Percentiles rank a stretch among this genome's conserved stretches.
These are phyloP conservation scores for Sebastes alutus DNA, from an alignment of 2,797 vertebrate species.

Conservation along the genomic window DNA sequence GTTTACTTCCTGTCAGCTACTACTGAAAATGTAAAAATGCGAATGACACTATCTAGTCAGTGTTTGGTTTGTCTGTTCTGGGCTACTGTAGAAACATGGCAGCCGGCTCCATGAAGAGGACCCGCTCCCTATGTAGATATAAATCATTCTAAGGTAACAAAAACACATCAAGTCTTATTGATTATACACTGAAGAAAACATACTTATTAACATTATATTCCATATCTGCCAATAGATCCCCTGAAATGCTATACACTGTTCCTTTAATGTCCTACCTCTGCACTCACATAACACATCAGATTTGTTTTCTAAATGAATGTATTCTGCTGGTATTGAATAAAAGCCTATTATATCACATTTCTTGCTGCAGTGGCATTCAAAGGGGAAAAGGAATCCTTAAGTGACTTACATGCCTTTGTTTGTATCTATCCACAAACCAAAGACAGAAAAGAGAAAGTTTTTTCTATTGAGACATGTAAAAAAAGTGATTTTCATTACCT, in stretches of 20 bases:
- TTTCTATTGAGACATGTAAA: not conserved
- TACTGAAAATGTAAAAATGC: not conserved
- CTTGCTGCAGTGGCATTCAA: not conserved
- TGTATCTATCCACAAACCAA: not conserved
- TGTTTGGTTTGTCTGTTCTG: too few species aligned
- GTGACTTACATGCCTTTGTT: not conserved
- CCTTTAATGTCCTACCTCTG: not conserved
- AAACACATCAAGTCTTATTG: not conserved
- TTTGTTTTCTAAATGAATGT: not conserved
- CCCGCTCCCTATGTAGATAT: not conserved
- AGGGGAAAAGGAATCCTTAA: not conserved
- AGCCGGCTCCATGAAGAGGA: not conserved
- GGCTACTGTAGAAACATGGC: too few species aligned
- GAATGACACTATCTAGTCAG: not conserved
- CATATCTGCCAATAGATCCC: not conserved
- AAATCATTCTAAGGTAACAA: not conserved
- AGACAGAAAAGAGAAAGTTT: not conserved
- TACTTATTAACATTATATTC: not conserved
- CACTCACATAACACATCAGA: not conserved
- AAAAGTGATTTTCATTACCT: not conserved
- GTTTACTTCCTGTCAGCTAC: too few species aligned
- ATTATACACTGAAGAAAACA: not conserved
- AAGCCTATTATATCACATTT: not conserved
- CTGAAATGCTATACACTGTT: not conserved
- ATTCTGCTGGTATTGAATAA: not conserved